Percentiles rank a stretch among this genome's conserved stretches.
phyloP scores from a whole-genome alignment of 2,113 vertebrate species.

The Dolichotis patagonum region DNA sequence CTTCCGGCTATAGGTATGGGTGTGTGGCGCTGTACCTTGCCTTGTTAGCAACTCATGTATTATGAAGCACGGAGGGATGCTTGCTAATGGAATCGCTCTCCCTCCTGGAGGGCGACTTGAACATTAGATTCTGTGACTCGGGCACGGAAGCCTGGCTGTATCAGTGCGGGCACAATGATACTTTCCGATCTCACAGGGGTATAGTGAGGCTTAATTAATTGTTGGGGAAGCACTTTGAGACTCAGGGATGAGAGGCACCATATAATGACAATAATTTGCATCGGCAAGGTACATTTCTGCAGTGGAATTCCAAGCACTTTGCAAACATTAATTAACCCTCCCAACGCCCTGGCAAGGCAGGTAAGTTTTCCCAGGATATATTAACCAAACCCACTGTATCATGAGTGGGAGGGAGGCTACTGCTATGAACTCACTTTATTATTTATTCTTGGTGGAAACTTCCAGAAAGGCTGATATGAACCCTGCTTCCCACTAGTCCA shows the following conservation, averaged over 20 bases:
- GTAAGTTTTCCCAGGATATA: constrained; percentile 80
- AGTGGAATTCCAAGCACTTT: constrained; percentile 78
- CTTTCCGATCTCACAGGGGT: constrained; percentile 73
- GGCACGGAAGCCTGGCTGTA: constrained; percentile 61
- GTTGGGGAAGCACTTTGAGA: constrained; percentile 79
- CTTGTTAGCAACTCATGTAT: constrained; percentile 50
- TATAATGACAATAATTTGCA: constrained; percentile 81
- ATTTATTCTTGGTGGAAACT: constrained; percentile 71
- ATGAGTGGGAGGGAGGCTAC: constrained; percentile 37
- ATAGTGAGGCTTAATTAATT: constrained; percentile 81
- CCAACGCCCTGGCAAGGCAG: constrained; percentile 75
- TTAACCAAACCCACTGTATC: constrained; percentile 76
- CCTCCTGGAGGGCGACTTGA: constrained; percentile 75
- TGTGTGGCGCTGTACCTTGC: background rate
- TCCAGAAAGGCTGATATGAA: constrained; percentile 67
- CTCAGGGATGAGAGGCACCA: constrained; percentile 80
- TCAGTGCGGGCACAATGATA: constrained; percentile 46
- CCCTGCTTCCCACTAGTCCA: constrained; percentile 72
- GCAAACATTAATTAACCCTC: constrained; percentile 83
- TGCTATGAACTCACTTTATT: constrained; percentile 59
- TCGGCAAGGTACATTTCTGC: constrained; percentile 80
- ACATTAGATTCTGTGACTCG: constrained; percentile 73
- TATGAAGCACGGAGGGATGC: constrained; percentile 77
- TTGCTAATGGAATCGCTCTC: constrained; percentile 74
- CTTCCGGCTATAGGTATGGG: constrained; percentile 70